Percentiles rank a stretch among this genome's conserved stretches.
Conservation (phyloP, 2,797 vertebrate species). For the Kryptolebias ocellatus region DNA sequence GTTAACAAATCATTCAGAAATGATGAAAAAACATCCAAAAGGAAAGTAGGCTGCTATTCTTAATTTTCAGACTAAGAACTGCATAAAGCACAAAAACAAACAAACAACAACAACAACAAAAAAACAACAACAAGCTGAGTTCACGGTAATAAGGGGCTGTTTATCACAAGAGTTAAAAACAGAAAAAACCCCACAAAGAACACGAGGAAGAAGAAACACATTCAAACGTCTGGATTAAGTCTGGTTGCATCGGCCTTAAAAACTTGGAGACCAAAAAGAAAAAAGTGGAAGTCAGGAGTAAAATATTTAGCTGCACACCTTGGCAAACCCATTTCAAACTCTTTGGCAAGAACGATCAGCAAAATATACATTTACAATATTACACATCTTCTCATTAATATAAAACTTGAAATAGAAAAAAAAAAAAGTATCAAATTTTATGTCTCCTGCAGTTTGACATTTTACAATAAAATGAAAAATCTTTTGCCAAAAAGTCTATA, state of each 20-base stretch:
- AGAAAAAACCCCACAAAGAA: slow-evolving; percentile 1
- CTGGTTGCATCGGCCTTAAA: slow-evolving; percentile 61
- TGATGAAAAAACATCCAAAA: too few species aligned
- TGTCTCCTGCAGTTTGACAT: slow-evolving; percentile 51
- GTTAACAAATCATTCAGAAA: too few species aligned
- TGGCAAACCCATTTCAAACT: slow-evolving; percentile 68
- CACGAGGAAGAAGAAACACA: slow-evolving; percentile 58
- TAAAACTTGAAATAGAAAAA: slow-evolving; percentile 75
- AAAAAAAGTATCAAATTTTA: slow-evolving; percentile 61
- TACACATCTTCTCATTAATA: slow-evolving; percentile 52
- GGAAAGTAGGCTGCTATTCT: too few species aligned
- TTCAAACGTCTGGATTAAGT: slow-evolving; percentile 68
- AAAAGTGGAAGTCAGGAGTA: slow-evolving; percentile 62
- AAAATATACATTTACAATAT: slow-evolving; percentile 50
- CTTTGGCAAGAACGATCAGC: slow-evolving; percentile 82
- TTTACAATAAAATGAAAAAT: slow-evolving; percentile 79
- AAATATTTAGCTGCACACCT: slow-evolving; percentile 76
- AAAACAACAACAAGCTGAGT: background rate
- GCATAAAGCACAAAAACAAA: too few species aligned
- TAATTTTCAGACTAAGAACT: too few species aligned
- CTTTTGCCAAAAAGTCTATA: slow-evolving; percentile 61
- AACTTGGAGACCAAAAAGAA: slow-evolving; percentile 45
- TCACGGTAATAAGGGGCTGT: background rate
- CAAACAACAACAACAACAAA: too few species aligned
- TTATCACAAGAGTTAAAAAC: slow-evolving; percentile 26